Evolutionary conservation across 2,888 invertebrate genomes (phyloP).

Genomic region (Caenorhabditis plicata): DNA sequence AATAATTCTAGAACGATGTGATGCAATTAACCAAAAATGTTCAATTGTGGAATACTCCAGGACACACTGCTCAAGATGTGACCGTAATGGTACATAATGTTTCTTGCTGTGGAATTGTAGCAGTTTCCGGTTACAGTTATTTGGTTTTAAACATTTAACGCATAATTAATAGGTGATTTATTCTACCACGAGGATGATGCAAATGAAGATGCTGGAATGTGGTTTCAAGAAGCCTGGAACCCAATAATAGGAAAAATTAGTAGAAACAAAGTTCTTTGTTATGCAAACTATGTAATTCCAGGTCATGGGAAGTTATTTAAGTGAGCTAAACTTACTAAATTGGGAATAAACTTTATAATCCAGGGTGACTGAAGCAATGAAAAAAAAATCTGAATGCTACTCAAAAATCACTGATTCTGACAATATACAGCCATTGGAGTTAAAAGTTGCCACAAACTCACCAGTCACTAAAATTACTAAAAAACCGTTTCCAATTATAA

Average conservation of each 20-base stretch:
- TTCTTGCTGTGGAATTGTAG: conserved; percentile 53
- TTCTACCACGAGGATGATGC: conserved; percentile 59
- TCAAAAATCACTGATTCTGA: too few species aligned
- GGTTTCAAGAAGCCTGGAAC: conserved; percentile 60
- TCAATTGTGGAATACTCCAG: conserved; percentile 62
- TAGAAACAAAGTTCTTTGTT: conserved; percentile 51
- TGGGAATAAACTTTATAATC: neutral
- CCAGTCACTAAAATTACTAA: too few species aligned
- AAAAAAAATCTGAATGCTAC: conserved; percentile 23
- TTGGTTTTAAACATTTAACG: conserved; percentile 16
- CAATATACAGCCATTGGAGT: too few species aligned
- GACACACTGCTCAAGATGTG: conserved; percentile 58
- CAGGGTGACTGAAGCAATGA: conserved; percentile 42
- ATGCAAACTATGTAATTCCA: conserved; percentile 67
- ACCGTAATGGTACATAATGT: conserved; percentile 56
- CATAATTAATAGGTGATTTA: conserved; percentile 52
- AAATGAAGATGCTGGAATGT: conserved; percentile 41
- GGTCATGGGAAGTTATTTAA: conserved; percentile 68
- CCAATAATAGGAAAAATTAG: conserved; percentile 48
- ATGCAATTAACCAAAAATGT: conserved; percentile 57
- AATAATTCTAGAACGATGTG: conserved; percentile 37
- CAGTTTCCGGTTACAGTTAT: conserved; percentile 43
- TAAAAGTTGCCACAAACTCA: too few species aligned
- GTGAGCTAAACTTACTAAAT: conserved; percentile 8
- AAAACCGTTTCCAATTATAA: too few species aligned